Evolutionary conservation across 1,140 invertebrate genomes (phyloP).

Genomic region (Pentalonia nigronervosa): DNA sequence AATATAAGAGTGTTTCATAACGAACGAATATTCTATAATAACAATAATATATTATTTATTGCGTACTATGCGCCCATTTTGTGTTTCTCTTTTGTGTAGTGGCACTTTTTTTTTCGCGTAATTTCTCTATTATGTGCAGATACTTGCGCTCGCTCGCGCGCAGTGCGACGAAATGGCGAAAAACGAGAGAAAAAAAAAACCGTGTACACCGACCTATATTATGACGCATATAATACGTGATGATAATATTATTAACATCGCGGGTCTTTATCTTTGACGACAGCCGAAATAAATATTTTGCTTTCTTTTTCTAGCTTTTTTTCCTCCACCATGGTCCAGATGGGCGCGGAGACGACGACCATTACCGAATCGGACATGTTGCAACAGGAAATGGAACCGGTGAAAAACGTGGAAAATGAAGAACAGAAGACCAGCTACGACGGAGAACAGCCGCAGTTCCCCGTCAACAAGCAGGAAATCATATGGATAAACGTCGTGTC

Average conservation of each 20-base stretch:
- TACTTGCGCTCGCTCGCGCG: background rate
- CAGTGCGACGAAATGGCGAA: background rate
- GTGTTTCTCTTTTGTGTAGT: background rate
- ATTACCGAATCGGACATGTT: background rate
- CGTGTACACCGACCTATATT: background rate
- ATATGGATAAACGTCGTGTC: conserved; percentile 60
- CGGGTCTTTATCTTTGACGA: no score
- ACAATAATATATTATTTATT: background rate
- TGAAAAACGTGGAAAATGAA: background rate
- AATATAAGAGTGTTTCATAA: background rate
- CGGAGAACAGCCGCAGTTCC: background rate
- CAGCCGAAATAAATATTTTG: background rate
- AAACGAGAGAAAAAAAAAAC: background rate
- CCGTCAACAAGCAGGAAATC: conserved; percentile 47
- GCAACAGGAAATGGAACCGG: background rate
- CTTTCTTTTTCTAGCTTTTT: background rate
- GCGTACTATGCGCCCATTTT: background rate
- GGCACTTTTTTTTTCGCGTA: background rate
- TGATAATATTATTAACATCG: no score
- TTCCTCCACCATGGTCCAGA: conserved; percentile 39
- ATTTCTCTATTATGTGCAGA: background rate
- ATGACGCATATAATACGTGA: background rate
- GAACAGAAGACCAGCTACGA: background rate
- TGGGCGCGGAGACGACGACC: conserved; percentile 25
- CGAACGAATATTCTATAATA: background rate